Evolutionary conservation across 30 jellyfish, hydroid and myxozoan species (phyloP), one percentile per base, ranked within the genome.

Genomic region (Mastigias papua): DNA sequence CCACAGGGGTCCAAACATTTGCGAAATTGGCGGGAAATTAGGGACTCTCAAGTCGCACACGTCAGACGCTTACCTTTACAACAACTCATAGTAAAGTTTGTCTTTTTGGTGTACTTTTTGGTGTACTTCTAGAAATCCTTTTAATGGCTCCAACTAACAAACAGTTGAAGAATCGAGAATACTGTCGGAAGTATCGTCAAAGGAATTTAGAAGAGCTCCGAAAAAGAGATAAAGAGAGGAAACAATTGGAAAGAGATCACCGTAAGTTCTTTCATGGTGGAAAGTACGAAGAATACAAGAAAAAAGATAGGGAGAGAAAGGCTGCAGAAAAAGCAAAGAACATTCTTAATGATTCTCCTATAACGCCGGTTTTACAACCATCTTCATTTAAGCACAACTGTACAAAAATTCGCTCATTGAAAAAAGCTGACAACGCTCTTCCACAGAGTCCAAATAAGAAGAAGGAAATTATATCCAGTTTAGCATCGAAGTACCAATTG

Each of bases 351-450:
- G 78, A 67, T 35, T 3, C 31, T n/a, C 51, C 27, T 4, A 28
- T 20, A 67, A 30, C 67, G 88, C 23, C 78, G 25, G 31, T 48
- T 27, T 1, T 27, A 49, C 76, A 77, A 21, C 17, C 67, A 54
- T 54, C 81, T 17, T 63, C 84, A 60, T 46, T 69, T 48, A 71
- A 54, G 78, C 66, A 83, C 89, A 61, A 27, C 25, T 34, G 89
- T 74, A 54, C 89, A 22, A 85, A 85, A 64, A 26, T 3, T 61
- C 88, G 83, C 21, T 26, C 75, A 32, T 29, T 86, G 65, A 35
- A 62, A 31, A 35, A 58, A 64, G 94, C 94, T 65, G 83, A 50
- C 46, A 74, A 73, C 19, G 84, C 81, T 42, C 90, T 86, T 16
- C 89, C 82, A 27, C 49, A 86, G 4, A 86, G 94, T 62, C 94